A percentile compares a stretch with the other conserved stretches of the same genome.
These are phyloP conservation scores for Anolis carolinensis DNA, from an alignment of 2,113 vertebrate species.

Conservation along the genomic window DNA sequence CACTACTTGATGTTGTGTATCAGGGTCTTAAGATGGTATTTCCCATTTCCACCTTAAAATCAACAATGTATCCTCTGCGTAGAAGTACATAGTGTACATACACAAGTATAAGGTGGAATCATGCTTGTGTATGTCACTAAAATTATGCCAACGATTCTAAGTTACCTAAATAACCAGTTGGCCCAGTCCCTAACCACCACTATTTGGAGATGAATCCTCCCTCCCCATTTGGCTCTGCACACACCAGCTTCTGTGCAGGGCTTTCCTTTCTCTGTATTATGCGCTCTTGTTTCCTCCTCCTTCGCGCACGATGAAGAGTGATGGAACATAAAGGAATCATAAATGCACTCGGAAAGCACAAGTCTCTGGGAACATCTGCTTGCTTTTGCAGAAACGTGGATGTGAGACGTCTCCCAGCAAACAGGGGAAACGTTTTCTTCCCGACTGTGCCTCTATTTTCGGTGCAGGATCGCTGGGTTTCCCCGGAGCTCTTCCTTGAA, in stretches of 20 bases:
- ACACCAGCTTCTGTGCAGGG: background rate
- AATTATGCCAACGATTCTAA: too few relatives aligned
- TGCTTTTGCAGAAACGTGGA: background rate
- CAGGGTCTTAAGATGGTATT: too few relatives aligned
- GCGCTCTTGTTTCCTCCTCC: background rate
- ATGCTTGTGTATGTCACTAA: too few relatives aligned
- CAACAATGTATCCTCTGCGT: too few relatives aligned
- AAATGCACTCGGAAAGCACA: slow-evolving; percentile 1
- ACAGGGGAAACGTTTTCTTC: too few relatives aligned
- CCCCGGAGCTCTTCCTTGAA: background rate
- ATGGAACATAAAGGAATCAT: background rate
- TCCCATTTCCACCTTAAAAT: too few relatives aligned
- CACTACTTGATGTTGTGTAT: too few relatives aligned
- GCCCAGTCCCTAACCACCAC: too few relatives aligned
- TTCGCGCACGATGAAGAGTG: background rate
- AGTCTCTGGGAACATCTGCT: background rate
- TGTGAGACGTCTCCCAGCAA: background rate
- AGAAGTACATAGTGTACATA: too few relatives aligned
- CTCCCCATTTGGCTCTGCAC: background rate
- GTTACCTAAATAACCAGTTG: too few relatives aligned
- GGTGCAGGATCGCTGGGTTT: background rate
- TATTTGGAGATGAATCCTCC: background rate
- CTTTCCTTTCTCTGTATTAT: background rate
- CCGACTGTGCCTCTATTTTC: background rate
- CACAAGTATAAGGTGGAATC: too few relatives aligned